Conservation (phyloP, 2,888 invertebrate genomes). For the Oscheius sp. region DNA sequence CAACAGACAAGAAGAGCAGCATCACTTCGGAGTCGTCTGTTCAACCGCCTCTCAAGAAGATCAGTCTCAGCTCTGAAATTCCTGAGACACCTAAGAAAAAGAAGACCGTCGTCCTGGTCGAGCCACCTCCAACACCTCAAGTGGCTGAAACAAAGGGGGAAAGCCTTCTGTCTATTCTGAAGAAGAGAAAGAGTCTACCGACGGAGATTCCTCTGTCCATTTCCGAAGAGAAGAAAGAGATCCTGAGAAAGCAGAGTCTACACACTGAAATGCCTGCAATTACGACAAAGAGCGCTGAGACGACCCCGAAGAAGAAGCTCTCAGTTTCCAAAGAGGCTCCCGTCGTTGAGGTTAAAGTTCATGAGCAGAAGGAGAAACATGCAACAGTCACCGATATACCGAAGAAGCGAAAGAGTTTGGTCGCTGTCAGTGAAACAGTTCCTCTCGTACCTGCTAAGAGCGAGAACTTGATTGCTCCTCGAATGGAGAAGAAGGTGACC, state of each 20-base stretch:
- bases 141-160: background rate
- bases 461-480: background rate
- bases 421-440: background rate
- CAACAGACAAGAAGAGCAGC: background rate
- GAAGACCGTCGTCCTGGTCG: conserved; percentile 16
- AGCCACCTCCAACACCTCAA: background rate
- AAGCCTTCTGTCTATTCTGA: background rate
- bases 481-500: conserved; percentile 27
- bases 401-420: conserved; percentile 2
- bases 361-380: conserved; percentile 22
- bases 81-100: conserved; percentile 17
- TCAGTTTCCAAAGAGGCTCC: too few relatives aligned
- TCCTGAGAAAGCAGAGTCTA: conserved; percentile 2
- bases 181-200: conserved; percentile 13
- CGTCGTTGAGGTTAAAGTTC: too few relatives aligned
- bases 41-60: background rate
- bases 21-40: background rate
- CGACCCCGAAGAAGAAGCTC: too few relatives aligned
- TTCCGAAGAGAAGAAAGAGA: background rate
- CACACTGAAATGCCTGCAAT: conserved; percentile 25
- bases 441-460: background rate
- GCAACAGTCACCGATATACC: background rate
- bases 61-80: background rate
- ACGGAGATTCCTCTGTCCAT: background rate
- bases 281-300: conserved; percentile 12